Percentiles rank a stretch among this genome's conserved stretches.
phyloP scores from a whole-genome alignment of 2,797 vertebrate genomes.

The Octomys mimax region DNA sequence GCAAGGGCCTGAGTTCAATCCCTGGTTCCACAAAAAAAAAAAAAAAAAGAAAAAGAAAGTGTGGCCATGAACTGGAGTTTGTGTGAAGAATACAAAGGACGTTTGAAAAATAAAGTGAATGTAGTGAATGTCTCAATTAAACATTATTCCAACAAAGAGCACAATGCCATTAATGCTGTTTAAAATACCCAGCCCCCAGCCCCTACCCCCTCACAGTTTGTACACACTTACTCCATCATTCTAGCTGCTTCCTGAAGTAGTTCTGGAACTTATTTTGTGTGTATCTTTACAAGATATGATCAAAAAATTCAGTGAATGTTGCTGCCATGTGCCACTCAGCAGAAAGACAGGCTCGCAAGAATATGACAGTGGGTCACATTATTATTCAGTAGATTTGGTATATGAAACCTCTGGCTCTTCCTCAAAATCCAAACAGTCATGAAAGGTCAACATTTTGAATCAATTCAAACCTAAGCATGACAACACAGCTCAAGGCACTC shows the following conservation, averaged over 20 bases:
- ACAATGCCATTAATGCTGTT: not conserved
- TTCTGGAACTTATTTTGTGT: not conserved
- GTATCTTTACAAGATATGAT: not conserved
- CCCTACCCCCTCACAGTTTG: not conserved
- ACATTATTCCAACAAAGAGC: not conserved
- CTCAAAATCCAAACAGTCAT: not conserved
- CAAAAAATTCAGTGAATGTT: not conserved
- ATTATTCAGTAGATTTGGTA: not conserved
- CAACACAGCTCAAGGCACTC: not conserved
- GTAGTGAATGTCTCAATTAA: not conserved
- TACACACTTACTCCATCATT: not conserved
- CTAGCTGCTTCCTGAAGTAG: not conserved
- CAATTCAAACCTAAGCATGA: not conserved
- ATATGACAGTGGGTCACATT: not conserved
- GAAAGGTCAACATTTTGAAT: not conserved
- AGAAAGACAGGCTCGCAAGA: not conserved
- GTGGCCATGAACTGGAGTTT: not conserved
- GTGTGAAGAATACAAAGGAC: not conserved
- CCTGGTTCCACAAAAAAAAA: too few species aligned
- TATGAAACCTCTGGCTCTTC: not conserved
- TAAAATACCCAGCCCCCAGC: not conserved
- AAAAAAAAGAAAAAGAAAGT: not conserved
- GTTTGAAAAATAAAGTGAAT: not conserved
- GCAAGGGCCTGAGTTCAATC: too few species aligned
- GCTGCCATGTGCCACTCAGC: not conserved